Conservation (phyloP, 2,888 invertebrate species). For the Drosophila barbarae region DNA sequence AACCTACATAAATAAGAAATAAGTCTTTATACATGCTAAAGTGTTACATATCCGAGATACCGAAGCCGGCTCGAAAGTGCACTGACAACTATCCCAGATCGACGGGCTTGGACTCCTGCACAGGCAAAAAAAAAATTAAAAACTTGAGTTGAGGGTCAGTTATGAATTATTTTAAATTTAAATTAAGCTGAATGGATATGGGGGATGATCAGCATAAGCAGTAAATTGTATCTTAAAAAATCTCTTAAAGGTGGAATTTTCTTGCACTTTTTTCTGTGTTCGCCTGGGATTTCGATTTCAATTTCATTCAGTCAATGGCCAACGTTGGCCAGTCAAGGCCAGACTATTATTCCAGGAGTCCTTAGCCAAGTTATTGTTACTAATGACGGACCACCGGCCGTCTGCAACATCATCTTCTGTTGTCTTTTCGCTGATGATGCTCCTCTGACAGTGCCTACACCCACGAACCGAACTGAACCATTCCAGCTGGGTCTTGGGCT, state of each 20-base stretch:
- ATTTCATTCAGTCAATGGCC: slow-evolving; percentile 40
- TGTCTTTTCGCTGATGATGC: slow-evolving; percentile 28
- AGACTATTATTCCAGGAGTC: slow-evolving; percentile 45
- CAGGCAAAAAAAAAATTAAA: slow-evolving; percentile 1
- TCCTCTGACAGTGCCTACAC: slow-evolving; percentile 27
- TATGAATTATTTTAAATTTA: not conserved
- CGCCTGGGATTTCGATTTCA: slow-evolving; percentile 38
- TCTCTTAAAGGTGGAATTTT: not conserved
- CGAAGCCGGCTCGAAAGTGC: slow-evolving; percentile 62
- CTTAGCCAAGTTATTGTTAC: slow-evolving; percentile 55
- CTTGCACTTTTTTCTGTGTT: not conserved
- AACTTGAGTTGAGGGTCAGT: not conserved
- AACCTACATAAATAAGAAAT: slow-evolving; percentile 37
- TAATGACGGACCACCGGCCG: slow-evolving; percentile 47
- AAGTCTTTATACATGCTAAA: slow-evolving; percentile 57
- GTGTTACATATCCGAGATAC: slow-evolving; percentile 60
- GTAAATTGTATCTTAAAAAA: not conserved
- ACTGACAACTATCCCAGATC: slow-evolving; percentile 68
- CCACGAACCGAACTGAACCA: slow-evolving; percentile 33
- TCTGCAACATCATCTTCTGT: slow-evolving; percentile 14
- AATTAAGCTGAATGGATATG: not conserved
- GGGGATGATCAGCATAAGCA: too few relatives aligned
- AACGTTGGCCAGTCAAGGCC: slow-evolving; percentile 35
- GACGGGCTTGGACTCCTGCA: slow-evolving; percentile 16
- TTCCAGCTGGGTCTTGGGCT: slow-evolving; percentile 51